Evolutionary conservation across 2,113 vertebrate species (phyloP).

Genomic region (Ovis canadensis): DNA sequence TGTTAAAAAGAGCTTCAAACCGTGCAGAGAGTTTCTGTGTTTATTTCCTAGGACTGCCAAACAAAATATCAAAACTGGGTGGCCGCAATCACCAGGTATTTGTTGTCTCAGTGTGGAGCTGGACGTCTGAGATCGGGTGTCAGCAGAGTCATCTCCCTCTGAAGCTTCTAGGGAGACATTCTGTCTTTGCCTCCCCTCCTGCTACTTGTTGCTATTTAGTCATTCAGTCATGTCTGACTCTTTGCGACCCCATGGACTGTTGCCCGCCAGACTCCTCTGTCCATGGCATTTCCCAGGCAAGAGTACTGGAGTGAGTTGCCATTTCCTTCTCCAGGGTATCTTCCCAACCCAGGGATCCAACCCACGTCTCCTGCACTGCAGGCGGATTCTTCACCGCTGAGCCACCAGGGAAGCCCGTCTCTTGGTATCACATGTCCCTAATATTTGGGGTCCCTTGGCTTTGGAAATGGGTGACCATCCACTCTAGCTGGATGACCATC

Average conservation of each 20-base stretch:
- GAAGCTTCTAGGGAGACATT: rapidly evolving
- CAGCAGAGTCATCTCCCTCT: not conserved
- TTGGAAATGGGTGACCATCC: not conserved
- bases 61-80: not conserved
- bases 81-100: not conserved
- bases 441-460: not conserved
- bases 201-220: not conserved
- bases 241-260: not conserved
- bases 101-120: not conserved
- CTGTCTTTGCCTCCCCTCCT: rapidly evolving
- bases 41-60: not conserved
- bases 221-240: not conserved
- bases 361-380: not conserved
- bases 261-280: not conserved
- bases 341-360: not conserved
- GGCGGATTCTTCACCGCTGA: not conserved
- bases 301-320: not conserved
- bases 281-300: not conserved
- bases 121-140: not conserved
- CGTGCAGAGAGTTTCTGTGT: not conserved
- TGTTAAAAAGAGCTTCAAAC: not conserved
- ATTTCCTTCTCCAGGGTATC: not conserved
- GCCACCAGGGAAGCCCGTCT: not conserved
- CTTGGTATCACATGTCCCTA: rapidly evolving
- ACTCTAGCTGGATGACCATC: rapidly evolving